These are phyloP conservation scores for Grammomys surdaster DNA, from an alignment of 2,113 vertebrate genomes.

Conservation along the genomic window DNA sequence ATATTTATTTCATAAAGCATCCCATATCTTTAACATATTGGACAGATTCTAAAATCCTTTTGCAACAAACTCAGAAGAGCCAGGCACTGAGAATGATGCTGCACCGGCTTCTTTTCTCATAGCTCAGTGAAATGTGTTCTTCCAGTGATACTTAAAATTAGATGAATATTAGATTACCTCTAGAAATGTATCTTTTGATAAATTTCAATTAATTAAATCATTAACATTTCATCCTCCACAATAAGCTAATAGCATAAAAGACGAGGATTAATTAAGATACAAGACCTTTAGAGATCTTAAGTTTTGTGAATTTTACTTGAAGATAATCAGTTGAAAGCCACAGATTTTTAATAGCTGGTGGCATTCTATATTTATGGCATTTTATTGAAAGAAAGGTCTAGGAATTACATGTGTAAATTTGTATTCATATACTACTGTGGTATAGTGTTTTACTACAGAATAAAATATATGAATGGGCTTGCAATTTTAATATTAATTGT, in stretches of 20 bases:
- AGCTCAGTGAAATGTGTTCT: constrained; percentile 39
- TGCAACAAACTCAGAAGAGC: background rate
- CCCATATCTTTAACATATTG: background rate
- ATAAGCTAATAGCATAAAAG: constrained; percentile 48
- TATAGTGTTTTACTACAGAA: background rate
- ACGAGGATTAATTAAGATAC: constrained; percentile 43
- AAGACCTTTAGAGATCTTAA: constrained; percentile 30
- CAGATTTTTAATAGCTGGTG: constrained; percentile 56
- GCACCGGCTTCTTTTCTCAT: background rate
- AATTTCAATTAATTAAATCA: constrained; percentile 64
- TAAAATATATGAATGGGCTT: background rate
- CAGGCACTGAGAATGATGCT: background rate
- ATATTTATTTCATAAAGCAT: constrained; percentile 40
- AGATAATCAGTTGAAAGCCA: constrained; percentile 48
- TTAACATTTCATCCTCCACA: constrained; percentile 11
- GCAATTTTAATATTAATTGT: constrained; percentile 29
- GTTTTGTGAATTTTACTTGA: constrained; percentile 36
- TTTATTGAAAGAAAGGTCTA: constrained; percentile 50
- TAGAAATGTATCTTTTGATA: constrained; percentile 46
- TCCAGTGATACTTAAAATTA: constrained; percentile 39
- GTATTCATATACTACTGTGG: background rate
- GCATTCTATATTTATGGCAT: background rate
- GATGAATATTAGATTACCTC: constrained; percentile 27
- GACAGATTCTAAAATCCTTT: constrained; percentile 37
- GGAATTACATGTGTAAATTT: constrained; percentile 8